Evolutionary conservation across 2,113 vertebrate species (phyloP).

Genomic region (Cettia cetti): DNA sequence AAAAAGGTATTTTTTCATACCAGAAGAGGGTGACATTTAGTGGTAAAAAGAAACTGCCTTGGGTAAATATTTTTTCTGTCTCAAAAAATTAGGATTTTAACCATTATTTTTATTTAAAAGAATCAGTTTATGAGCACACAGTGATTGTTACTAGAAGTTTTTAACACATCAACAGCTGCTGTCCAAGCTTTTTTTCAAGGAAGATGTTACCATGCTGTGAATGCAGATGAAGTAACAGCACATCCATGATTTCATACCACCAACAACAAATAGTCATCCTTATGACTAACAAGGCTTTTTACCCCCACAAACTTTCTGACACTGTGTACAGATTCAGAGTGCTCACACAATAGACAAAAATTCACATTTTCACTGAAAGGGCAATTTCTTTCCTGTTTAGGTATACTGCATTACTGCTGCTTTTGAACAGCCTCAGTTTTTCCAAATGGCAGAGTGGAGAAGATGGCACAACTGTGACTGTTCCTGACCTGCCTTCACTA

Average conservation of each 20-base stretch:
- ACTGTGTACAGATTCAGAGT: background rate
- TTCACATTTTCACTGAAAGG: background rate
- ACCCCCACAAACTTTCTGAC: background rate
- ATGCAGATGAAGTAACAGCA: background rate
- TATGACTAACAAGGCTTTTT: background rate
- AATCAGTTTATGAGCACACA: background rate
- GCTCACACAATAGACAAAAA: background rate
- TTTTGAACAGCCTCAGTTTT: background rate
- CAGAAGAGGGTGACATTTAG: background rate
- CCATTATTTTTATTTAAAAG: background rate
- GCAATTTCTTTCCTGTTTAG: background rate
- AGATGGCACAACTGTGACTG: background rate
- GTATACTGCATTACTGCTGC: background rate
- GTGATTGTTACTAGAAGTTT: background rate
- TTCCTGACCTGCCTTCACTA: background rate
- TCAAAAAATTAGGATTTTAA: background rate
- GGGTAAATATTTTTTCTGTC: background rate
- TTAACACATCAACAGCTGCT: background rate
- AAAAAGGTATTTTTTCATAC: background rate
- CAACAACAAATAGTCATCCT: accelerated
- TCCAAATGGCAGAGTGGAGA: background rate
- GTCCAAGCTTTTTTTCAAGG: background rate
- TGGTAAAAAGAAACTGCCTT: background rate
- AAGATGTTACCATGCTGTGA: background rate
- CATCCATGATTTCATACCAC: background rate